phyloP scores from a whole-genome alignment of 2,888 invertebrate genomes.

The Nomada goodeniana region DNA sequence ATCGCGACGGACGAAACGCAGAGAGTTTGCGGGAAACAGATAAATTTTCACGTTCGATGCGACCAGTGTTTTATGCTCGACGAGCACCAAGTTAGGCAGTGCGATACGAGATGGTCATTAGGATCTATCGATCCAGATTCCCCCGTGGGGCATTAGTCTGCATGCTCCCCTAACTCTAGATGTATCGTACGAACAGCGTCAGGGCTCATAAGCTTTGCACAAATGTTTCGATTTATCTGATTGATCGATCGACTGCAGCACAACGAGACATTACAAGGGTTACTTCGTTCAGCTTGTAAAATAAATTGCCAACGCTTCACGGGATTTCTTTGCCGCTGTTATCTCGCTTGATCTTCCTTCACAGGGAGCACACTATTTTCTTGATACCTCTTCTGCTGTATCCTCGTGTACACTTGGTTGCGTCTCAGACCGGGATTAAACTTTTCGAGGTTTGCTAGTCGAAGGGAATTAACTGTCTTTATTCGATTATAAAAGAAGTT shows the following conservation, averaged over 20 bases:
- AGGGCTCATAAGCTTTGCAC: slow-evolving; percentile 44
- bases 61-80: slow-evolving; percentile 18
- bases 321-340: slow-evolving; percentile 15
- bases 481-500: background rate
- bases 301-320: slow-evolving; percentile 22
- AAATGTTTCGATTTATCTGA: slow-evolving; percentile 56
- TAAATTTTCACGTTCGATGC: background rate
- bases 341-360: slow-evolving; percentile 2
- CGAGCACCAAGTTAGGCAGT: slow-evolving; percentile 43
- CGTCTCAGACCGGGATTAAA: background rate
- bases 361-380: background rate
- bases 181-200: slow-evolving; percentile 35
- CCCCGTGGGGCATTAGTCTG: slow-evolving; percentile 47
- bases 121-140: slow-evolving; percentile 51
- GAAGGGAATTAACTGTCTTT: background rate
- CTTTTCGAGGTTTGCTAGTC: background rate
- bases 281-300: slow-evolving; percentile 14
- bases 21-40: too few species aligned
- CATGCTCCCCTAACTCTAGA: slow-evolving; percentile 36
- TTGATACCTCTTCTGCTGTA: background rate
- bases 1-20: too few species aligned
- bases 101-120: slow-evolving; percentile 30
- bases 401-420: background rate
- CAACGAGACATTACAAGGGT: background rate
- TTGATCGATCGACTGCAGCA: slow-evolving; percentile 22